Evolutionary conservation across 2,797 vertebrate species (phyloP).

Genomic region (Austrolebias charrua): DNA sequence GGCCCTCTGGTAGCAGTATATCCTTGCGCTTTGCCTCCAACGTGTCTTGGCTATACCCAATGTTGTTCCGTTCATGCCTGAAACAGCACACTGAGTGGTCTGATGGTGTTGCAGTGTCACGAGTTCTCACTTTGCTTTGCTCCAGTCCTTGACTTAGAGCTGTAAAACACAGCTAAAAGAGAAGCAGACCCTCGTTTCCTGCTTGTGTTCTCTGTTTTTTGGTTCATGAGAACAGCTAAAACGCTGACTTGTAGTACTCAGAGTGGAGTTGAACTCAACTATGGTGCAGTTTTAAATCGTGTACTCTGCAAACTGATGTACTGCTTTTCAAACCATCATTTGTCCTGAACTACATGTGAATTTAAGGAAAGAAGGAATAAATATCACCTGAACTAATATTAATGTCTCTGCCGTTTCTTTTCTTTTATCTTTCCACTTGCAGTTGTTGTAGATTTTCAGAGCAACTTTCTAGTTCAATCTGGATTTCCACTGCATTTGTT

Average conservation of each 20-base stretch:
- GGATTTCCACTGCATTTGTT: not conserved
- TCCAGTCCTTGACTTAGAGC: constrained; percentile 42
- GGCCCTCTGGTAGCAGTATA: constrained; percentile 65
- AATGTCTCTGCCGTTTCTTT: not conserved
- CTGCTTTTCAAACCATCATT: constrained; percentile 67
- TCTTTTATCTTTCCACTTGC: not conserved
- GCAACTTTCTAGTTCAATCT: not conserved
- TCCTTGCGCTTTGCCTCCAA: constrained; percentile 40
- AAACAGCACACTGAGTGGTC: constrained; percentile 49
- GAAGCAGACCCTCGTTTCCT: constrained; percentile 40
- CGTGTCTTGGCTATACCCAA: constrained; percentile 53
- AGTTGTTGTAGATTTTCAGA: not conserved
- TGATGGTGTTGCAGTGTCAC: constrained; percentile 43
- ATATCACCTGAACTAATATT: constrained; percentile 70
- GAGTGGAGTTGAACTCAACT: constrained; percentile 44
- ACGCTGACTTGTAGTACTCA: constrained; percentile 18
- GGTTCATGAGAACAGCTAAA: constrained; percentile 42
- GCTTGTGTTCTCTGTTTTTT: constrained; percentile 35
- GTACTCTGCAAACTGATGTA: constrained; percentile 60
- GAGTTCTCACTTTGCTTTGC: constrained; percentile 20
- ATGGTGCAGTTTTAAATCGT: constrained; percentile 57
- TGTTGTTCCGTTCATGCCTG: constrained; percentile 48
- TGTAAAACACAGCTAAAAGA: constrained; percentile 30
- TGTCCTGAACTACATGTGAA: constrained; percentile 76
- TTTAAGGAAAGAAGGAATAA: constrained; percentile 78